Evolutionary conservation across 2,888 invertebrate genomes (phyloP).

Genomic region (Pecten maximus): DNA sequence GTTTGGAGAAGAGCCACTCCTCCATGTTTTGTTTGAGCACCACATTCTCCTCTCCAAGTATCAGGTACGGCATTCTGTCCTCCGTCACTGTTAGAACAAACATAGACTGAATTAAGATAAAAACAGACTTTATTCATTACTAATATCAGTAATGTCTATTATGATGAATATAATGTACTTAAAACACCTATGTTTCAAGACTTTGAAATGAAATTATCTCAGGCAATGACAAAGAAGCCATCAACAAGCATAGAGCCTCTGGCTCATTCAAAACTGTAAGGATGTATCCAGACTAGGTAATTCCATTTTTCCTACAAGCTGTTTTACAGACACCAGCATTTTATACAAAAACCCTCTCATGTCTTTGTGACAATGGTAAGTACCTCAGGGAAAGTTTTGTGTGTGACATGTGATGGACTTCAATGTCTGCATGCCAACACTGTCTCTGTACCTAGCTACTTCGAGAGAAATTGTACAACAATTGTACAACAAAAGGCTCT

Average conservation of each 20-base stretch:
- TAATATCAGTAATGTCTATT: background rate
- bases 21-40: conserved; percentile 69
- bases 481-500: too few relatives aligned
- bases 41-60: conserved; percentile 70
- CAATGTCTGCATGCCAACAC: too few relatives aligned
- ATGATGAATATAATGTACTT: background rate
- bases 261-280: background rate
- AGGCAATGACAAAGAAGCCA: background rate
- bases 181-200: background rate
- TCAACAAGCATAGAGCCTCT: background rate
- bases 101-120: too few relatives aligned
- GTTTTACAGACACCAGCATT: background rate
- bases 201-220: background rate
- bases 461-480: too few relatives aligned
- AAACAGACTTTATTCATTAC: too few relatives aligned
- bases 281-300: background rate
- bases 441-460: too few relatives aligned
- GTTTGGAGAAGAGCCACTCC: conserved; percentile 43
- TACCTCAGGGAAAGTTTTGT: background rate
- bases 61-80: conserved; percentile 67
- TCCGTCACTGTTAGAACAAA: conserved; percentile 62
- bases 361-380: background rate
- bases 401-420: background rate
- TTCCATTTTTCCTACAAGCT: background rate
- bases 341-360: background rate